Evolutionary conservation across 2,113 vertebrate genomes (phyloP), one percentile per base, ranked within the genome.

Genomic region (Aptenodytes patagonicus): DNA sequence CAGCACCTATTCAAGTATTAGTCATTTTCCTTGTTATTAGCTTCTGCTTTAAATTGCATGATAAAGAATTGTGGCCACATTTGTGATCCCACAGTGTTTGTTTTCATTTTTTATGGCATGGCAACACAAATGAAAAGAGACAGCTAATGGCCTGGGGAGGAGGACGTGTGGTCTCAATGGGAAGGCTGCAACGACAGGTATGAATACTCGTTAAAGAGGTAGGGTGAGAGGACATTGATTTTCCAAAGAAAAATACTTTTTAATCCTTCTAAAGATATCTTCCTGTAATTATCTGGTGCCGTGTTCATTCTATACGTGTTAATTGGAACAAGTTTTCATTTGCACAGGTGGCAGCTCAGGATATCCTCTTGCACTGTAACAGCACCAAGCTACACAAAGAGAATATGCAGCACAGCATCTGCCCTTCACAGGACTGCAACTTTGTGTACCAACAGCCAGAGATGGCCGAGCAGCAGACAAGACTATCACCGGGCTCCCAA

Each of bases 21-120:
- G 90, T 97, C 92, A 97, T 97, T 97, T 96, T 93, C 92, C 94
- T 96, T 91, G 83, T 96, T 97, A 95, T 95, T 97, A 97, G 80
- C 90, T 97, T 97, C 94, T 96, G 95, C 61, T 95, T 97, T 94
- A 97, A 97, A 97, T 93, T 95, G 66, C 84, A 71, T 91, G 92
- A 91, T 90, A 96, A 96, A 98, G 96, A 97, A 96, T 97, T 96
- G 90, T 88, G 64, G 46, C 66, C 87, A 81, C 79, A 93, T 95
- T 97, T 85, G 62, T 72, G 89, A 87, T 95, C 93, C 87, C 84
- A 83, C 65, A 91, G 89, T 75, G 93, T 96, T 98, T 95, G 81
- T 81, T 95, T 97, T 92, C 38, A 17, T 94, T 97, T 98, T 94
- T 90, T 83, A 89, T 92, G 91, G 87, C 79, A 40, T 44, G 54